These are phyloP conservation scores for Andrena hattorfiana DNA, from an alignment of 2,888 invertebrate species.

Conservation along the genomic window DNA sequence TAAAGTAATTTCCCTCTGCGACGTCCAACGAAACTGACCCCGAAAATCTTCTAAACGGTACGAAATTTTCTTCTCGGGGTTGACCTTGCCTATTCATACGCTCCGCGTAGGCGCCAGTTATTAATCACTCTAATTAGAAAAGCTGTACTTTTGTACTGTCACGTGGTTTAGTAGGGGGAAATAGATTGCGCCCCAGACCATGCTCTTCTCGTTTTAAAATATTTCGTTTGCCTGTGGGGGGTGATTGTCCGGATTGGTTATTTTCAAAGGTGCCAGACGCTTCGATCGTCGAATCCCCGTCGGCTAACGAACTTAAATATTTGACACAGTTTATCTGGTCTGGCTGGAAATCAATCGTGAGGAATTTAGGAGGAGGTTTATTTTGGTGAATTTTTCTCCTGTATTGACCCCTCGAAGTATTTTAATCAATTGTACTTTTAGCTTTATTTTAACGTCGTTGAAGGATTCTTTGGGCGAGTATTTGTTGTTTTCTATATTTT, in stretches of 20 bases:
- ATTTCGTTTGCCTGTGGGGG: neutral
- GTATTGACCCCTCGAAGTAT: no score
- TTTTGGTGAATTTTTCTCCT: neutral
- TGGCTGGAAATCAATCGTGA: constrained; percentile 42
- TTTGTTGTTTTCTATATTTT: no score
- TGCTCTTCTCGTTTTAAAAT: neutral
- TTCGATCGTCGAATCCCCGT: constrained; percentile 33
- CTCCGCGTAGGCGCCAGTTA: neutral
- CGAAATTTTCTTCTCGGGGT: neutral
- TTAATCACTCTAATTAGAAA: neutral
- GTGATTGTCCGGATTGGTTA: neutral
- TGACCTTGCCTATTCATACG: neutral
- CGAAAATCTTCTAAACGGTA: neutral
- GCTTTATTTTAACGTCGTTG: no score
- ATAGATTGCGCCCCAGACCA: neutral
- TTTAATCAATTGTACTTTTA: no score
- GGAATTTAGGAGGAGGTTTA: constrained; percentile 28
- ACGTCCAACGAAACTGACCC: neutral
- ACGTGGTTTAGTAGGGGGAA: neutral
- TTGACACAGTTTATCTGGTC: constrained; percentile 39
- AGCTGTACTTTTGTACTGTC: no score
- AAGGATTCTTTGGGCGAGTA: no score
- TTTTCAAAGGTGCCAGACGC: neutral
- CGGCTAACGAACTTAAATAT: constrained; percentile 44
- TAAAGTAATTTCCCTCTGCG: constrained; percentile 39